Conservation (phyloP, 1,140 invertebrate genomes). For the Drosophila nasuta region DNA sequence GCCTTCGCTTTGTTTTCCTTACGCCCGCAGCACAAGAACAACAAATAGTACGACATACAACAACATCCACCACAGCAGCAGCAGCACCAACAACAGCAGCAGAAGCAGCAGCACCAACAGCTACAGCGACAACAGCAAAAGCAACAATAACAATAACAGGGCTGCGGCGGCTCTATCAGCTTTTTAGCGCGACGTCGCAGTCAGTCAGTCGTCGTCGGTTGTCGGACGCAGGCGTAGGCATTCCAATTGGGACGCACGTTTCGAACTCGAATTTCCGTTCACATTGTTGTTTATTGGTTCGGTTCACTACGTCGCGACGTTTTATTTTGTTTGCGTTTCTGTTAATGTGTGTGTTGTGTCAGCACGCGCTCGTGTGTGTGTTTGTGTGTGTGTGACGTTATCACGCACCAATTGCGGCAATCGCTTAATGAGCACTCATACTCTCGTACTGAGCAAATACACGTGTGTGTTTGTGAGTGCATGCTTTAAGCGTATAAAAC, state of each 20-base stretch:
- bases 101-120: constrained; percentile 28
- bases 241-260: constrained; percentile 67
- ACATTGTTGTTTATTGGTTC: constrained; percentile 56
- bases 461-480: constrained; percentile 33
- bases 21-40: constrained; percentile 59
- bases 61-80: constrained; percentile 18
- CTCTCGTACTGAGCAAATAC: constrained; percentile 10
- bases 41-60: constrained; percentile 45
- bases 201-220: constrained; percentile 77
- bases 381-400: constrained; percentile 52
- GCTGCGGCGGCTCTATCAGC: constrained; percentile 69
- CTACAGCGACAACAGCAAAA: constrained; percentile 34
- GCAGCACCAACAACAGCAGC: constrained; percentile 48
- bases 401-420: constrained; percentile 67
- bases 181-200: constrained; percentile 67
- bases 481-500: constrained; percentile 50
- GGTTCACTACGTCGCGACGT: constrained; percentile 32
- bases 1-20: constrained; percentile 67
- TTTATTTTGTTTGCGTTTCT: constrained; percentile 33
- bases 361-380: background rate
- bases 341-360: constrained; percentile 26
- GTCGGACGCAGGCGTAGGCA: constrained; percentile 66
- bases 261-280: constrained; percentile 71
- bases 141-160: constrained; percentile 38
- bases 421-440: constrained; percentile 60